Evolutionary conservation across 2,797 vertebrate species (phyloP), one percentile per base, ranked within the genome.

Genomic region (Anguilla marmorata): DNA sequence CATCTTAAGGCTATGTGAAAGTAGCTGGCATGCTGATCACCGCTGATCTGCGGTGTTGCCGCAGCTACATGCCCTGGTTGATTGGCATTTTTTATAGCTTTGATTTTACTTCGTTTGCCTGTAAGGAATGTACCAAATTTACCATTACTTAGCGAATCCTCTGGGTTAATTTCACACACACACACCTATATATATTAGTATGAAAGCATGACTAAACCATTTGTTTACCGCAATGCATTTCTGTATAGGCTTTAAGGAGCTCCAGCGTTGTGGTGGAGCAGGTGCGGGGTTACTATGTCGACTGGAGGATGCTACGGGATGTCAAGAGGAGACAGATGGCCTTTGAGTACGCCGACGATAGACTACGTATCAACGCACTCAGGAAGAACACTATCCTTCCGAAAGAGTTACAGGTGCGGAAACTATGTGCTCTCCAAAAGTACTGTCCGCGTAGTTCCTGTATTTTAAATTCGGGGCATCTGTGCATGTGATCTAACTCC

Each of bases 261-360:
- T 93, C 96, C 88, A 93, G 94, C 91, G 94, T 92, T 19, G 90
- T 90, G 0, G 58, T 93, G 90, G 93, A 95, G 89, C 98, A 97
- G 90, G 94, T 90, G 85, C 94, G 98, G 89, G 88, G 95, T 87
- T 96, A 98, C 91, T 98, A 98, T 0, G 98, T 98, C 11, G 91
- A 99, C 93, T 99, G 99, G 98, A 96, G 93, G 92, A 99, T 99
- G 98, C 88, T 98, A 80, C 96, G 98, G 60, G 98, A 99, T 0
- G 96, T 99, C 45, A 99, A 99, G 93, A 97, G 98, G 86, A 95
- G 99, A 92, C 96, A 96, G 87, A 94, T 97, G 95, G 97, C 98
- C 0, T 98, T 95, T 3, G 98, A 99, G 45, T 96, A 96, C 0
- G 97, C 99, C 0, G 97, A 99, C 3, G 94, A 98, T 90, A 95